Conservation (phyloP, 2,888 invertebrate genomes). For the Cataglyphis cursor region DNA sequence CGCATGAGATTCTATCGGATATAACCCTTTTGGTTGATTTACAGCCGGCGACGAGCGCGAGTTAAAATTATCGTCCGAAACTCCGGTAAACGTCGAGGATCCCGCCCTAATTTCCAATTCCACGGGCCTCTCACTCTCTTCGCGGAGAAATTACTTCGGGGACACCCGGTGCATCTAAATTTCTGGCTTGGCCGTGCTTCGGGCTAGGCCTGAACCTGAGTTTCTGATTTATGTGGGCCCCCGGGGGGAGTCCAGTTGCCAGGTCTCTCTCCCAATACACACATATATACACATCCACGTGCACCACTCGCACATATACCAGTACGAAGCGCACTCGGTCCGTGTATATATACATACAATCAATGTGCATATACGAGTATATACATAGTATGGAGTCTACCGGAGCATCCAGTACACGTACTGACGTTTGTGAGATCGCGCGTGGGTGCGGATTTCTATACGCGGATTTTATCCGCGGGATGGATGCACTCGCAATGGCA, state of each 20-base stretch:
- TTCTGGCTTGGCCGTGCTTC: constrained; percentile 74
- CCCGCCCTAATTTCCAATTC: constrained; percentile 57
- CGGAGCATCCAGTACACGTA: constrained; percentile 26
- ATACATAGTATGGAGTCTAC: constrained; percentile 14
- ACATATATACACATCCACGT: background rate
- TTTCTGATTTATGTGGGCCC: constrained; percentile 82
- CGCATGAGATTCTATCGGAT: constrained; percentile 28
- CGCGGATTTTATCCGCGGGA: constrained; percentile 15
- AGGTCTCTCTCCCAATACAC: constrained; percentile 54
- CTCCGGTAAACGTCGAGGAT: constrained; percentile 1
- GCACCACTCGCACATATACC: background rate
- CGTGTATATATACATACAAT: background rate
- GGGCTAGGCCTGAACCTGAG: constrained; percentile 76
- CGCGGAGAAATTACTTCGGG: constrained; percentile 59
- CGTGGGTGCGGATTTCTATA: constrained; percentile 52
- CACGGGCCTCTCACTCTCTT: constrained; percentile 65
- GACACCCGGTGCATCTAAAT: constrained; percentile 79
- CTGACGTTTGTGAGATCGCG: constrained; percentile 38
- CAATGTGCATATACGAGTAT: background rate
- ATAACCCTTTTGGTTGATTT: constrained; percentile 37
- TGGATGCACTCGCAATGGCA: constrained; percentile 42
- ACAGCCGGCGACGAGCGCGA: constrained; percentile 31
- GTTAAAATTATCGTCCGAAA: constrained; percentile 49
- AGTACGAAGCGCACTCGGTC: constrained; percentile 20
- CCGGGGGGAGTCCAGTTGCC: constrained; percentile 82